These are phyloP conservation scores for Eremophila alpestris DNA, from an alignment of 2,797 vertebrate genomes.

Conservation along the genomic window DNA sequence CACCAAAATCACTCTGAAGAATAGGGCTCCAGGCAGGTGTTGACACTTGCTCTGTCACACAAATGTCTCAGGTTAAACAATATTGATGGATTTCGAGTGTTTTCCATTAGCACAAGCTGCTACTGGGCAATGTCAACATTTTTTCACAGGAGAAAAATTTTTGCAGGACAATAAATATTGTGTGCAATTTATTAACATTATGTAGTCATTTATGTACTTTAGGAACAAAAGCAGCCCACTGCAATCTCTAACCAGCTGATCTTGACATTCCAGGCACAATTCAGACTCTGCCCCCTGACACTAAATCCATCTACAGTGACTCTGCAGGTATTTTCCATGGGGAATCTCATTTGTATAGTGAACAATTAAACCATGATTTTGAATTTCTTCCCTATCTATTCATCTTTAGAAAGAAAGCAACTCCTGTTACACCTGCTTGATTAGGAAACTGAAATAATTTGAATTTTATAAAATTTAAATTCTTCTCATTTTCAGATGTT, in stretches of 20 bases:
- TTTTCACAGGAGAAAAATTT: neutral
- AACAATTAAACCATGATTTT: neutral
- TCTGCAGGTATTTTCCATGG: neutral
- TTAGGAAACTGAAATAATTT: neutral
- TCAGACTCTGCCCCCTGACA: neutral
- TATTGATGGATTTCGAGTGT: neutral
- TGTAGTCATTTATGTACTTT: neutral
- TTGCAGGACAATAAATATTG: neutral
- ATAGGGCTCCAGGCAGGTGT: neutral
- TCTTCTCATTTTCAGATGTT: neutral
- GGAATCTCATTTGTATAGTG: neutral
- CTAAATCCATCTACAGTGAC: neutral
- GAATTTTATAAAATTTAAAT: neutral
- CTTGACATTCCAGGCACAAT: neutral
- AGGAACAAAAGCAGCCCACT: neutral
- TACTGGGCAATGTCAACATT: neutral
- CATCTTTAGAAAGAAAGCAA: neutral
- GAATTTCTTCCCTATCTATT: neutral
- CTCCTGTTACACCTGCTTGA: neutral
- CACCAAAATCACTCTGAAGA: neutral
- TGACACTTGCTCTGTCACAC: conserved; percentile 17
- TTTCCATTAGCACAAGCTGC: neutral
- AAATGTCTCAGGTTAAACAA: conserved; percentile 14
- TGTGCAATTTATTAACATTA: neutral
- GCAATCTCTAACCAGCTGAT: neutral